phyloP scores from a whole-genome alignment of 2,113 vertebrate genomes.

The Triplophysa tibetana region DNA sequence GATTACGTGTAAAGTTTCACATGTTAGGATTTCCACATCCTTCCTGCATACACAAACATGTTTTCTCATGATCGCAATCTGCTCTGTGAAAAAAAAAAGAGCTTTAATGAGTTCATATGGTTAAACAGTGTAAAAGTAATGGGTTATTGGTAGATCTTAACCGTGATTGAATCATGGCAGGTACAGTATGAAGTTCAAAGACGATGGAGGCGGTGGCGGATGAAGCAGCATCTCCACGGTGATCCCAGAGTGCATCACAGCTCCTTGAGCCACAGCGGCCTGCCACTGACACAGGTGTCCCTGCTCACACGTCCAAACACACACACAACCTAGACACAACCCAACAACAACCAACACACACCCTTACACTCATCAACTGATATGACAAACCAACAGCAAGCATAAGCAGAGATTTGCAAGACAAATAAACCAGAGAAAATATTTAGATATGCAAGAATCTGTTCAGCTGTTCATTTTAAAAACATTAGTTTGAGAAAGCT shows the following conservation, averaged over 20 bases:
- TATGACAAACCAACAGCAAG: too few relatives aligned
- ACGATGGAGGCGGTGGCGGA: constrained; percentile 70
- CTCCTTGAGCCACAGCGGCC: constrained; percentile 71
- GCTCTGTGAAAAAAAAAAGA: too few relatives aligned
- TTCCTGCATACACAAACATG: neutral
- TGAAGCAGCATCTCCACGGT: constrained; percentile 61
- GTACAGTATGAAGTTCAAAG: constrained; percentile 74
- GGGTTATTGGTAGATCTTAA: neutral
- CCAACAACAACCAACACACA: neutral
- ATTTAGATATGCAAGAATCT: too few relatives aligned
- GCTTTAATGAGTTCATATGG: too few relatives aligned
- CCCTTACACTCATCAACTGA: too few relatives aligned
- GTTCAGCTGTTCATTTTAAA: too few relatives aligned
- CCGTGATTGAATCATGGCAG: constrained; percentile 51
- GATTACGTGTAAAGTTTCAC: neutral
- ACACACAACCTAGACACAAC: constrained; percentile 1
- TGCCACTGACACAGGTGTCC: constrained; percentile 70
- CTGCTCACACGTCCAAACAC: constrained; percentile 57
- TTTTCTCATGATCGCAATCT: too few relatives aligned
- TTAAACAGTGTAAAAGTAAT: neutral
- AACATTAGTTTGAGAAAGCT: too few relatives aligned
- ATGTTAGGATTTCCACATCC: neutral
- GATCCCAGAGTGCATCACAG: constrained; percentile 56
- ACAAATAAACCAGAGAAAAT: too few relatives aligned
- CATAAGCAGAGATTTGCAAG: too few relatives aligned